Conservation (phyloP, 2,113 vertebrate species). For the Malurus cyaneus region DNA sequence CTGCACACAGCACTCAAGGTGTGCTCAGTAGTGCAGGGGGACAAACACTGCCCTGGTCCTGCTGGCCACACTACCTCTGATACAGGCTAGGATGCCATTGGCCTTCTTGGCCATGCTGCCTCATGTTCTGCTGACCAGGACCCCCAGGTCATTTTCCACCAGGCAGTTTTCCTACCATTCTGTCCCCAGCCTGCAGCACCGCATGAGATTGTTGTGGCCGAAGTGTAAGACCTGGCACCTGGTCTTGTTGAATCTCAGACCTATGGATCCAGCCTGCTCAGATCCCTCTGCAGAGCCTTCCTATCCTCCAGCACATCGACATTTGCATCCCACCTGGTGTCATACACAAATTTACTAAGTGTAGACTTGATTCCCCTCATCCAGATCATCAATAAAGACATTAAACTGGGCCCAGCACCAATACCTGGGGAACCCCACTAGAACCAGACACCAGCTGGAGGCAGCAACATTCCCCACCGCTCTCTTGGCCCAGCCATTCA, state of each 20-base stretch:
- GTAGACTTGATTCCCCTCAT: not conserved
- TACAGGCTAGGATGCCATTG: not conserved
- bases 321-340: not conserved
- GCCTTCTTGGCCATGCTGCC: not conserved
- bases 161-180: not conserved
- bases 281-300: not conserved
- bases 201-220: not conserved
- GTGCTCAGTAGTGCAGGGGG: not conserved
- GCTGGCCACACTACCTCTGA: not conserved
- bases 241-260: not conserved
- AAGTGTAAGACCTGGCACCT: not conserved
- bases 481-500: not conserved
- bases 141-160: accelerated
- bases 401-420: not conserved
- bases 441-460: not conserved
- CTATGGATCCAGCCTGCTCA: not conserved
- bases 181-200: accelerated
- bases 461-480: accelerated
- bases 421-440: not conserved
- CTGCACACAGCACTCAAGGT: not conserved
- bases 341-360: not conserved
- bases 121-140: not conserved
- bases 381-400: not conserved
- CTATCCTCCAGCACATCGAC: not conserved
- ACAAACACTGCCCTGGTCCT: not conserved